phyloP scores from a whole-genome alignment of 2,888 invertebrate genomes.

The Aelia acuminata region DNA sequence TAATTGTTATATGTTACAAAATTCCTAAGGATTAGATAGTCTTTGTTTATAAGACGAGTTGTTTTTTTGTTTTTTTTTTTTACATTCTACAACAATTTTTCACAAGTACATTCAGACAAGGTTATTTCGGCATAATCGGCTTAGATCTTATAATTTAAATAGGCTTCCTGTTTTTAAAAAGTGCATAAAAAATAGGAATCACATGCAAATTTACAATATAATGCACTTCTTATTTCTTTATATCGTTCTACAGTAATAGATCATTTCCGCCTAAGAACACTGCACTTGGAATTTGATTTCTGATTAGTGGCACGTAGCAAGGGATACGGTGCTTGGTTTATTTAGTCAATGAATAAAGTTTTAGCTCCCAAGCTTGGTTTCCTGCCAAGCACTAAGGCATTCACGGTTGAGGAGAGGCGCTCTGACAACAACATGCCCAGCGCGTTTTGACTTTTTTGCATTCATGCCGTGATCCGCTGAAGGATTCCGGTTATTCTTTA shows the following conservation, averaged over 20 bases:
- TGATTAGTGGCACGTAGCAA: background rate
- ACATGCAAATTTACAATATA: background rate
- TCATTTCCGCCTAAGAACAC: background rate
- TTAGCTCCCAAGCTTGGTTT: background rate
- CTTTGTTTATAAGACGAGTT: background rate
- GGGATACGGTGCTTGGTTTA: background rate
- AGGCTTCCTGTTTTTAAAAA: background rate
- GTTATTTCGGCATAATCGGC: background rate
- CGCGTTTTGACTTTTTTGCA: background rate
- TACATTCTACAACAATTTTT: too few relatives aligned
- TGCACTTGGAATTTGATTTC: background rate
- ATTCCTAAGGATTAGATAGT: background rate
- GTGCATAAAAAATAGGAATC: background rate
- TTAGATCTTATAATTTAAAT: background rate
- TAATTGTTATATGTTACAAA: background rate
- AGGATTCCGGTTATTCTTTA: too few relatives aligned
- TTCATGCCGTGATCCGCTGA: background rate
- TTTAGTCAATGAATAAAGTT: background rate
- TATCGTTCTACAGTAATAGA: background rate
- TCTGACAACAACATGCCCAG: background rate
- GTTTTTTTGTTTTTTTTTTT: too few relatives aligned
- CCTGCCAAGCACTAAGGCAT: background rate
- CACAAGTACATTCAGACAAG: background rate
- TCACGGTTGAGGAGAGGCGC: background rate
- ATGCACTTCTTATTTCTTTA: background rate